Base-by-base conservation (phyloP, 2,113 vertebrate genomes). In the Hystrix cristata region DNA sequence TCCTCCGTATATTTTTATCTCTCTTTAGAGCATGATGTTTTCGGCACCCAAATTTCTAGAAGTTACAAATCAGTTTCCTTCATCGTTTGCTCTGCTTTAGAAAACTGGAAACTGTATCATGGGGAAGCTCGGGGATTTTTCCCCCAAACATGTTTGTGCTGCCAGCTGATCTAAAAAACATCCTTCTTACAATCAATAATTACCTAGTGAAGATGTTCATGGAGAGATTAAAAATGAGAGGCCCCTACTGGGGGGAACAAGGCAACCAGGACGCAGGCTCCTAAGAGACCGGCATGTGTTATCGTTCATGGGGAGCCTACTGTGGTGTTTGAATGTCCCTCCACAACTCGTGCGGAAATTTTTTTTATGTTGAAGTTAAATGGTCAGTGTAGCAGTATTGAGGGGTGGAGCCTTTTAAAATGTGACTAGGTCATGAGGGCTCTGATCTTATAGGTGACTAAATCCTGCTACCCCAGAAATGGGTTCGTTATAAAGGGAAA, bases 221-320 rank as follows among this genome's bases (percentile, higher is more conserved):
- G 31, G 60, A 51, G 31, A 90, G 15, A n/a, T 89, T 86, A 93
- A 92, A 87, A 90, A 43, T 80, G 48, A 90, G n/a, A 82, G 34
- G 51, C 76, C n/a, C 29, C 27, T 27, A 29, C n/a, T 74, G 34
- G 25, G 51, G 27, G 23, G 74, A 81, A 38, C 4, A 86, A 79
- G 34, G 43, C 81, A 86, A 38, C 10, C 76, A 71, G 34, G 46
- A 87, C 3, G 34, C 16, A 12, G 29, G 25, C 9, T 74, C 71
- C 1, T 4, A 57, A 48, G 59, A 72, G 38, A 62, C 29, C 43
- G 0, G 34, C 23, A 16, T 74, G 60, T 87, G 31, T 60, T n/a
- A 51, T 31, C 65, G 38, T 25, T 29, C 8, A 21, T 23, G 38
- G 67, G 74, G 25, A 82, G 16, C 18, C 79, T 85, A 13, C 31